These are phyloP conservation scores for Stylophora pistillata DNA, from an alignment of 64 coral and sea anemone species.

Conservation along the genomic window DNA sequence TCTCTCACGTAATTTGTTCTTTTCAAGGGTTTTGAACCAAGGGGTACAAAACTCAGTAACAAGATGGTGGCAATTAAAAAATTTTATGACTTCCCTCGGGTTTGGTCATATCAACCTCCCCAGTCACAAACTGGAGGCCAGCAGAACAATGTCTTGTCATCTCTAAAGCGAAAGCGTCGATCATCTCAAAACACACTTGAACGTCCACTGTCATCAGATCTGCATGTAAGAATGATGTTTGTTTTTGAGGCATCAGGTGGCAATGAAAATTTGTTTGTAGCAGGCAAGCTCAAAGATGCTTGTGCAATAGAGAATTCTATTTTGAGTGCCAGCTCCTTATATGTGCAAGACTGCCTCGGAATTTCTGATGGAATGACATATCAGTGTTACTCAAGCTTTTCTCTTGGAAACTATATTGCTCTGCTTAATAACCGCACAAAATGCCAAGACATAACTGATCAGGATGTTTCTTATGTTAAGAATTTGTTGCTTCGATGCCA, in stretches of 20 bases:
- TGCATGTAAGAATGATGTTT: not conserved
- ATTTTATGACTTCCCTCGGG: not conserved
- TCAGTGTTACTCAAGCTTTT: slow-evolving; percentile 49
- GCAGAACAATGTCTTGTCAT: not conserved
- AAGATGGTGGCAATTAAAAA: slow-evolving; percentile 27
- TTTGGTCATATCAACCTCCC: not conserved
- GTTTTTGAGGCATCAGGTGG: slow-evolving; percentile 61
- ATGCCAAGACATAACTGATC: slow-evolving; percentile 64
- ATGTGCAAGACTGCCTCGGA: not conserved
- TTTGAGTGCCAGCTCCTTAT: slow-evolving; percentile 5
- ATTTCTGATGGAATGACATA: not conserved
- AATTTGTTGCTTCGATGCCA: slow-evolving; percentile 52
- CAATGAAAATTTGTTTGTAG: slow-evolving; percentile 42
- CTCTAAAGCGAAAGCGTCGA: slow-evolving; percentile 28
- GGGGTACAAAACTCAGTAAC: slow-evolving; percentile 82
- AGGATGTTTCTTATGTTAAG: slow-evolving; percentile 51
- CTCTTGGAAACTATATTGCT: slow-evolving; percentile 76
- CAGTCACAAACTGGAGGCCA: not conserved
- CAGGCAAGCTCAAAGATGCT: slow-evolving; percentile 54
- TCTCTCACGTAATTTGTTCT: too few relatives aligned
- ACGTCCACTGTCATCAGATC: not conserved
- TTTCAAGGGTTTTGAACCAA: slow-evolving; percentile 93
- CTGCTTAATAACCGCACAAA: slow-evolving; percentile 37
- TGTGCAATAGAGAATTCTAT: slow-evolving; percentile 71
- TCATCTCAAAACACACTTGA: not conserved